phyloP scores from a whole-genome alignment of 2,113 vertebrate species.

The Strix aluco region DNA sequence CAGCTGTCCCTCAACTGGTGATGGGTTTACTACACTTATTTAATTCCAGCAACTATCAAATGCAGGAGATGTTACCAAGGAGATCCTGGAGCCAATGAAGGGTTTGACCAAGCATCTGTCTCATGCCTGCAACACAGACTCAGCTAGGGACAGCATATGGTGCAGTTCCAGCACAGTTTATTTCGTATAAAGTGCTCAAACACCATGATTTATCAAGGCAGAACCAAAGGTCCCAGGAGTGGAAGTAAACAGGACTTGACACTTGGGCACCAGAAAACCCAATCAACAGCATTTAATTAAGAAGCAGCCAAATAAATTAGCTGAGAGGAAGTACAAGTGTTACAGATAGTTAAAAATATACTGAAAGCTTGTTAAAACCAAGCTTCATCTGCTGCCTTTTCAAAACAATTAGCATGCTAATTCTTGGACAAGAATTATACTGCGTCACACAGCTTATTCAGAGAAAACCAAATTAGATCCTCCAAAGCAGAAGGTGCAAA shows the following conservation, averaged over 20 bases:
- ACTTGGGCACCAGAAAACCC: not conserved
- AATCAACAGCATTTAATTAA: not conserved
- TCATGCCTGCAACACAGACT: not conserved
- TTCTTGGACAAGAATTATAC: not conserved
- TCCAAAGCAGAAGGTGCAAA: not conserved
- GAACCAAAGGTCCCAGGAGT: not conserved
- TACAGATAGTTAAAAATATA: not conserved
- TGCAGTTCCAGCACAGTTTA: not conserved
- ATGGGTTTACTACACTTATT: too few relatives aligned
- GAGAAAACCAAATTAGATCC: not conserved
- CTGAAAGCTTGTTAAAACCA: not conserved
- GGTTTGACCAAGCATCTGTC: not conserved
- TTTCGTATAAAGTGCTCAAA: not conserved
- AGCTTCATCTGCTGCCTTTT: not conserved
- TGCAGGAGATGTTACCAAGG: not conserved
- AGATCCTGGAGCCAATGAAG: not conserved
- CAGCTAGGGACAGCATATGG: not conserved
- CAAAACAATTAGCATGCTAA: not conserved
- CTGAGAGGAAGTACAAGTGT: not conserved
- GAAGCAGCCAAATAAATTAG: not conserved
- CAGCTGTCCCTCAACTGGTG: not conserved
- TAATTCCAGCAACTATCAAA: not conserved
- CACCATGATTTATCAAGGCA: not conserved
- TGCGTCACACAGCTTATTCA: not conserved
- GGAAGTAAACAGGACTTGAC: not conserved